Evolutionary conservation across 2,113 vertebrate genomes (phyloP).

Genomic region (Ictalurus punctatus): DNA sequence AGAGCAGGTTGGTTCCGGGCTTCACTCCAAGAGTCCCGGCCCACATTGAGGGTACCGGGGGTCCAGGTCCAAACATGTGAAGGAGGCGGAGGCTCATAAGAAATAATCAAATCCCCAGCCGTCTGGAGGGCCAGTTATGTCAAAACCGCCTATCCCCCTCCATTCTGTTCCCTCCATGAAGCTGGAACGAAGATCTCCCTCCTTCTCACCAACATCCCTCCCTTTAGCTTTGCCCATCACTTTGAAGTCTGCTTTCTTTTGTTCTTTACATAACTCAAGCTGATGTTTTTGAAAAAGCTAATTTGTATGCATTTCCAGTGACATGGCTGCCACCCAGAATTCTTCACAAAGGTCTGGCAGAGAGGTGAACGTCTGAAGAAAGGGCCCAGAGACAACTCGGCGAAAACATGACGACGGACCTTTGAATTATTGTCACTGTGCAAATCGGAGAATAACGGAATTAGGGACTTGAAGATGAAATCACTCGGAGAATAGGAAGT

Average conservation of each 20-base stretch:
- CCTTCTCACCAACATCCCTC: conserved; percentile 42
- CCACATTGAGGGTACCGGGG: conserved; percentile 56
- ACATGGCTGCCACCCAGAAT: conserved; percentile 82
- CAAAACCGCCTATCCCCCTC: conserved; percentile 55
- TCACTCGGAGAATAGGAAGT: conserved; percentile 57
- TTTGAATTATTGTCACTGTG: conserved; percentile 69
- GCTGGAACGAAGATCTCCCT: conserved; percentile 58
- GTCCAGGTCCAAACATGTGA: conserved; percentile 48
- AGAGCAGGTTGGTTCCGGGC: conserved; percentile 72
- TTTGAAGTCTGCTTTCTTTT: conserved; percentile 87
- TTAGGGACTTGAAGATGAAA: conserved; percentile 59
- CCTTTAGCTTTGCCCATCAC: conserved; percentile 52
- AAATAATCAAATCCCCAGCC: conserved; percentile 64
- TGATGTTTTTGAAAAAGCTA: conserved; percentile 78
- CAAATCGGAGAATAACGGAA: conserved; percentile 65
- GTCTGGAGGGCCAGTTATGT: conserved; percentile 64
- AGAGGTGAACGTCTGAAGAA: conserved; percentile 62
- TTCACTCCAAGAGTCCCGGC: conserved; percentile 71
- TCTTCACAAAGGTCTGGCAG: conserved; percentile 66
- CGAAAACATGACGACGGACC: conserved; percentile 64
- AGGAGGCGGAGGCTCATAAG: conserved; percentile 36
- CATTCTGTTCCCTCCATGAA: conserved; percentile 70
- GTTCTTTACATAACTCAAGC: conserved; percentile 85
- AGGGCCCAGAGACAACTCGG: conserved; percentile 47
- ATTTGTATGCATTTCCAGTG: conserved; percentile 81